Conservation (phyloP, 2,113 vertebrate genomes). For the Furnarius figulus region DNA sequence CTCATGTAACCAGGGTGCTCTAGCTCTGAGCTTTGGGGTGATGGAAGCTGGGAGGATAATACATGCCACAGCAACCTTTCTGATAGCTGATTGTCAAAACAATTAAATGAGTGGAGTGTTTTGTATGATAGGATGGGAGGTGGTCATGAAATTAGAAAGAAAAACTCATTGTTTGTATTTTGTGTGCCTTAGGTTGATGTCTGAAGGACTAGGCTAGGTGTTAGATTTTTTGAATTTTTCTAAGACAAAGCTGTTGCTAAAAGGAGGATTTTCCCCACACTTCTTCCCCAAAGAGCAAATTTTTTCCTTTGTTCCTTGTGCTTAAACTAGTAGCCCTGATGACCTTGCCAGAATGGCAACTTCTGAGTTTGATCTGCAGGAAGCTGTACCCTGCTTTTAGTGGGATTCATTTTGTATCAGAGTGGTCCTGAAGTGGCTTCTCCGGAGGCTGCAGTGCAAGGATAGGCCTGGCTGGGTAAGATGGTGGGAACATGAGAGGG, state of each 20-base stretch:
- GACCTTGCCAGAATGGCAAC: background rate
- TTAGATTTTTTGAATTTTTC: background rate
- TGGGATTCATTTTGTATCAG: background rate
- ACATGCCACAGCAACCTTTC: background rate
- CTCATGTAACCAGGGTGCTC: background rate
- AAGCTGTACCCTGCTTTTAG: background rate
- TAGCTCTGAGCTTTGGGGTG: background rate
- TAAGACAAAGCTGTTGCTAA: background rate
- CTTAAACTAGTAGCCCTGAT: background rate
- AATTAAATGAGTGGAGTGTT: background rate
- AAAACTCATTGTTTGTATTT: background rate
- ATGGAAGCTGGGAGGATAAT: background rate
- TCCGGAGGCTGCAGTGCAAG: background rate
- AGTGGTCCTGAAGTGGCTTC: background rate
- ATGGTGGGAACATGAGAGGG: rapidly evolving
- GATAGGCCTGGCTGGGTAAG: too few species aligned
- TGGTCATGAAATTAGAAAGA: background rate
- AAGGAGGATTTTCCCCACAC: background rate
- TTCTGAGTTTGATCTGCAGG: background rate
- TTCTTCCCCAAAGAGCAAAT: background rate
- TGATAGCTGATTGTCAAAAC: background rate
- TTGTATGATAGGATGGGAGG: background rate
- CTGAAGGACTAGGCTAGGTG: background rate
- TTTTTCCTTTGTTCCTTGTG: background rate
- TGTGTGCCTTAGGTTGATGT: background rate